Evolutionary conservation across 2,797 vertebrate genomes (phyloP).

Genomic region (Cynodonichthys magdalenae): DNA sequence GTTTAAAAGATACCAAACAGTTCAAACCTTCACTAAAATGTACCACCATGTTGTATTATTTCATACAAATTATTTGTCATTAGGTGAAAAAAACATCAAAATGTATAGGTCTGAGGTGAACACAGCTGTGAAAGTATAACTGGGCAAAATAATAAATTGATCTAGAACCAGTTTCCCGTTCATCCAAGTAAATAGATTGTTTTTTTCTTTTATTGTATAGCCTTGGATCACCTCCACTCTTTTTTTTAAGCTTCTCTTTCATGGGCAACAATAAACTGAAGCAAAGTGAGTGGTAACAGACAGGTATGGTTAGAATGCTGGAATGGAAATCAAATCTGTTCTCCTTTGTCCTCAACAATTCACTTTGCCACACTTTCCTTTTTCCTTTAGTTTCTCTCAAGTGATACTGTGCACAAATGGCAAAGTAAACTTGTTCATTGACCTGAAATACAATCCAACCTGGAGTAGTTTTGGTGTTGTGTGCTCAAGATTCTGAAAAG

Average conservation of each 20-base stretch:
- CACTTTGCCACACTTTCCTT: not conserved
- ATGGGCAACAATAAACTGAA: slow-evolving; percentile 16
- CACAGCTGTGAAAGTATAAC: too few species aligned
- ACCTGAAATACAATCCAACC: not conserved
- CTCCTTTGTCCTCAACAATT: slow-evolving; percentile 19
- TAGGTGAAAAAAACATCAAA: too few species aligned
- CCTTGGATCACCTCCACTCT: slow-evolving; percentile 13
- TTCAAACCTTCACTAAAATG: too few species aligned
- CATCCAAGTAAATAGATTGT: too few species aligned
- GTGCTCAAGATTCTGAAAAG: not conserved
- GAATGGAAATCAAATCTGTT: slow-evolving; percentile 22
- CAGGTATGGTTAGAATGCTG: slow-evolving; percentile 46
- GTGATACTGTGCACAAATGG: not conserved
- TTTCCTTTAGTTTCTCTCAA: not conserved
- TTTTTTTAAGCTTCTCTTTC: slow-evolving; percentile 25
- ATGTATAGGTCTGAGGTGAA: too few species aligned
- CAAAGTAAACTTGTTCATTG: slow-evolving; percentile 2
- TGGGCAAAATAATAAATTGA: too few species aligned
- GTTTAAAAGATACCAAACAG: not conserved
- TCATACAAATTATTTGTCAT: not conserved
- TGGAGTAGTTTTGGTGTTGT: too few species aligned
- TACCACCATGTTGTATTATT: slow-evolving; percentile 11
- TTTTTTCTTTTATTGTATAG: not conserved
- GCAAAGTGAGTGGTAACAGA: slow-evolving; percentile 21
- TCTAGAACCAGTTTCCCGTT: too few species aligned